Base-by-base conservation (phyloP, 1,140 invertebrate genomes). In the Cryptotermes secundus region DNA sequence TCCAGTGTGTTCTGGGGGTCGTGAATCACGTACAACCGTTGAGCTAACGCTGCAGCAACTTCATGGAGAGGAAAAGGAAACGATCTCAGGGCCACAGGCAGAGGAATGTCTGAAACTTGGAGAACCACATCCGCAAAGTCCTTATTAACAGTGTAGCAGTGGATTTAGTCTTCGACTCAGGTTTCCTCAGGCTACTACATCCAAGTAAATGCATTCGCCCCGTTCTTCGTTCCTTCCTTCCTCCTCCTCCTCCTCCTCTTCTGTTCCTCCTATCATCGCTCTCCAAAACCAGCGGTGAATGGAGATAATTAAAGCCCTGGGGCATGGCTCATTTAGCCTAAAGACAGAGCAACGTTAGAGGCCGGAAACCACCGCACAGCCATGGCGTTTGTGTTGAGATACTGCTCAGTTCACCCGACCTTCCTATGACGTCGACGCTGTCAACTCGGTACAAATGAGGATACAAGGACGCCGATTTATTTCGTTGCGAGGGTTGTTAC, bases 231-330 rank as follows among this genome's bases (percentile, higher is more conserved):
- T 72, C 59, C 59, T 31, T 31, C 59, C n/a, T 72, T 72, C n/a
- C 31, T 6, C 59, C 59, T 72, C 59, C 59, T n/a, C n/a, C 26
- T 72, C 59, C 6, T 22, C 59, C n/a, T n/a, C 14, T 72, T 72
- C 59, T 72, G 26, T 72, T 31, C n/a, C 59, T 72, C 59, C n/a
- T 16, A 24, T 22, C 24, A 22, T 72, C 16, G 59, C 59, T 72
- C 59, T 72, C 59, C 59, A 72, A 72, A 72, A 72, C 59, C 59
- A 72, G 59, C 59, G 59, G 31, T 72, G 59, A 72, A 72, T 72
- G 59, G 59, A 72, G 59, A 72, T 72, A 72, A 72, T 72, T 72
- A 72, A 72, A 72, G 59, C 59, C 59, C 59, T 72, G n/a, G n/a
- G 59, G n/a, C 59, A 72, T 72, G 59, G 59, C 59, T 72, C 59